Evolutionary conservation across 2,888 invertebrate species (phyloP), one percentile per base, ranked within the genome.

Genomic region (Drosophila meridiana): DNA sequence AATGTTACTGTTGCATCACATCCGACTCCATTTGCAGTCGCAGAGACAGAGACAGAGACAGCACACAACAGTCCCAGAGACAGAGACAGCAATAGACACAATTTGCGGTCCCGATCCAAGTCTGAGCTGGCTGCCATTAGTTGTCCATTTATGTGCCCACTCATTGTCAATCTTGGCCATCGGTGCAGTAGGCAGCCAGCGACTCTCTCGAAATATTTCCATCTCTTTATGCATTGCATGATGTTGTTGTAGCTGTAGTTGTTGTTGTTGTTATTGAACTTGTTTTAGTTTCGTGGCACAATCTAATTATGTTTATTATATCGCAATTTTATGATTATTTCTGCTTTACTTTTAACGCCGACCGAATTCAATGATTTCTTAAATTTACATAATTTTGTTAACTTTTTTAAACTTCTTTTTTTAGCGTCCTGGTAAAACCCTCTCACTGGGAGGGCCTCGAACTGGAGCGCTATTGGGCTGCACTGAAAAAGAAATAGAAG

Each of bases 361-460:
- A 61, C 65, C 48, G 71, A 73, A 79, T 68, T 73, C 38, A 42
- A 56, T 68, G 38, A 76, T 73, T 66, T 73, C 38, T 43, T 28
- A 34, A 66, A 55, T 60, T 75, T 42, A 50, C 32, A 72, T 56
- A 4, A 30, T 68, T 70, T 69, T 76, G 13, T 38, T 55, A 5
- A 26, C 45, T 78, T 69, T 61, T 92, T 38, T 55, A 5, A 28
- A 26, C 45, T 78, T 69, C 59, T 92, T 93, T 73, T 83, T 93
- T 92, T 80, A 93, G 95, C 40, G 87, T 93, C 61, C 93, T 94
- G 76, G 80, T 94, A 30, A 93, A 93, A 76, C 86, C 92, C 69
- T 75, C 89, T 40, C 81, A 93, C 83, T 96, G 96, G 96, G 96
- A 96, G 93, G 95, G 95, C 58, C 92, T 94, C 70, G 96, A 96